Evolutionary conservation across 2,888 invertebrate genomes (phyloP).

Genomic region (Villa cingulata): DNA sequence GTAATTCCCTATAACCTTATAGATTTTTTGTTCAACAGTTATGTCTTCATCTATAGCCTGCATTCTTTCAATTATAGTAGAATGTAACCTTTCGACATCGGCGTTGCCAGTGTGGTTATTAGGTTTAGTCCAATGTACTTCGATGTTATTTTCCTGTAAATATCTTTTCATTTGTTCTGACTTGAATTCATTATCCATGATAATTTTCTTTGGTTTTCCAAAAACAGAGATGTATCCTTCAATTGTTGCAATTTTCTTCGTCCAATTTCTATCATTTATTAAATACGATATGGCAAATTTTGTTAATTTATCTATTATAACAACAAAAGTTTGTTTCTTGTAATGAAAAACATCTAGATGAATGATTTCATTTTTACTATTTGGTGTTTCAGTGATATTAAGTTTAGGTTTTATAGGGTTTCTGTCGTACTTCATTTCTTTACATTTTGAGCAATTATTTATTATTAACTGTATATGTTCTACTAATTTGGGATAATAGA

Average conservation of each 20-base stretch:
- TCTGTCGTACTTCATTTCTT: background rate
- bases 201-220: background rate
- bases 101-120: background rate
- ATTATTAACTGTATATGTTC: conserved; percentile 12
- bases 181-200: background rate
- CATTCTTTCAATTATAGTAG: background rate
- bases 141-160: background rate
- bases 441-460: conserved; percentile 6
- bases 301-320: conserved; percentile 4
- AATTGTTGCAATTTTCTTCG: too few relatives aligned
- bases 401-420: conserved; percentile 2
- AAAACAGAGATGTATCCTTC: background rate
- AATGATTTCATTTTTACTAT: background rate
- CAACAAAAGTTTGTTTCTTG: too few relatives aligned
- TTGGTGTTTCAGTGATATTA: background rate
- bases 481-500: conserved; percentile 10
- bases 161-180: background rate
- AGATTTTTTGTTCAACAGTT: conserved; percentile 4
- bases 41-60: conserved; percentile 2
- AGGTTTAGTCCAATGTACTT: background rate
- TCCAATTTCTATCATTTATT: too few relatives aligned
- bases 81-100: background rate
- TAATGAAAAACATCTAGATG: too few relatives aligned
- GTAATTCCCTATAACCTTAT: conserved; percentile 8
- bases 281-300: conserved; percentile 1